phyloP scores from a whole-genome alignment of 2,113 vertebrate genomes.

The Xenopus laevis region DNA sequence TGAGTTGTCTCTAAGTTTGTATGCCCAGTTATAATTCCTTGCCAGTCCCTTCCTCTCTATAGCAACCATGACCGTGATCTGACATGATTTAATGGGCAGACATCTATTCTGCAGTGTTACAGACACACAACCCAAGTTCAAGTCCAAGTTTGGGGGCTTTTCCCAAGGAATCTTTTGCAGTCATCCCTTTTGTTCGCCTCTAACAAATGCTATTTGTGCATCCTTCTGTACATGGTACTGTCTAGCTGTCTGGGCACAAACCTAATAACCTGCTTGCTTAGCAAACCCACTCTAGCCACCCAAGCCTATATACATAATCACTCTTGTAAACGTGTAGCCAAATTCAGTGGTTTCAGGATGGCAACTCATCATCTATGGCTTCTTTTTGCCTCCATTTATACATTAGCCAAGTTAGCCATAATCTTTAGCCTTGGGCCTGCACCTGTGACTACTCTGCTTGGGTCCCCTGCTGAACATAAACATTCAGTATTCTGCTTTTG shows the following conservation, averaged over 20 bases:
- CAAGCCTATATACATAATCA: constrained; percentile 56
- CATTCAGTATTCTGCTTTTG: background rate
- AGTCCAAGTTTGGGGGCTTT: constrained; percentile 68
- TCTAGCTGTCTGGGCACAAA: constrained; percentile 63
- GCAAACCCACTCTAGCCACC: constrained; percentile 60
- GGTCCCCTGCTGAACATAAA: background rate
- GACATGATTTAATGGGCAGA: constrained; percentile 37
- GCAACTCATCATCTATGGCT: background rate
- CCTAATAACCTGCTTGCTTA: constrained; percentile 55
- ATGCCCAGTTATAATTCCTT: constrained; percentile 11
- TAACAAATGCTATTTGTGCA: constrained; percentile 66
- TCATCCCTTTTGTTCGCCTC: constrained; percentile 66
- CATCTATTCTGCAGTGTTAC: constrained; percentile 37
- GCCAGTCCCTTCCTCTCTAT: constrained; percentile 18
- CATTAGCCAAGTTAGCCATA: background rate
- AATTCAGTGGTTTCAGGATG: background rate
- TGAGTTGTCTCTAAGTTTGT: constrained; percentile 7
- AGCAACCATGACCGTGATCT: constrained; percentile 23
- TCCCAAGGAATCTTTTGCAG: constrained; percentile 58
- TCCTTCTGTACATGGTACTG: constrained; percentile 61
- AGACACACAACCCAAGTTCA: constrained; percentile 67
- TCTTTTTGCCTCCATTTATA: background rate
- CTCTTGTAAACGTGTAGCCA: constrained; percentile 42
- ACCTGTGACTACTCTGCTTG: background rate
- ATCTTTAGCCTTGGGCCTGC: too few relatives aligned